Conservation (phyloP, 1,140 invertebrate genomes). For the Chrysopa pallens region DNA sequence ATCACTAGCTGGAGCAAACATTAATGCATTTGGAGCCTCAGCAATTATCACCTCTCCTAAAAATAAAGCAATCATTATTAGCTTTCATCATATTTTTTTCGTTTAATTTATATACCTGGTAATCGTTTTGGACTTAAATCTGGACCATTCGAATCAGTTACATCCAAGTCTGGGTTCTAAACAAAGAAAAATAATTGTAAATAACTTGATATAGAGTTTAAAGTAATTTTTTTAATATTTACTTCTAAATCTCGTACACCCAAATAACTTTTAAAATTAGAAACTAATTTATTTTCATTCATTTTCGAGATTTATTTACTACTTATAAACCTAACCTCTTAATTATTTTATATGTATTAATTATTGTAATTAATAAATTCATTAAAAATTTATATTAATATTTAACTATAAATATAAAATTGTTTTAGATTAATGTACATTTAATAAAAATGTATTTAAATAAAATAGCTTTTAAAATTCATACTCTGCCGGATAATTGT, state of each 20-base stretch:
- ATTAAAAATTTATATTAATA: no score
- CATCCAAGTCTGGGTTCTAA: neutral
- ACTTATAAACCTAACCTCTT: no score
- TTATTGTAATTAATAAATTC: no score
- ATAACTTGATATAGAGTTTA: conserved; percentile 6
- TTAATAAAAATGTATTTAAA: no score
- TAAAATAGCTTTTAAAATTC: no score
- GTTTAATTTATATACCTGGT: conserved; percentile 13
- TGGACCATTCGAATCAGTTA: neutral
- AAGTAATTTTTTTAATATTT: conserved; percentile 19
- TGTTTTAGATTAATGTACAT: no score
- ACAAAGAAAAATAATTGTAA: conserved; percentile 1
- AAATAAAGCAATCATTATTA: conserved; percentile 22
- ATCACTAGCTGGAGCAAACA: conserved; percentile 63
- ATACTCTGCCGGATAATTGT: no score
- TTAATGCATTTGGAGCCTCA: conserved; percentile 59
- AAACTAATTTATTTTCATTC: conserved; percentile 25
- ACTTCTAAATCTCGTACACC: conserved; percentile 26
- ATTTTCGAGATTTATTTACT: conserved; percentile 7
- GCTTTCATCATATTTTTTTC: conserved; percentile 19
- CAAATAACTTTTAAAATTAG: conserved; percentile 34
- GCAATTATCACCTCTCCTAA: conserved; percentile 59
- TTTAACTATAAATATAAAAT: no score
- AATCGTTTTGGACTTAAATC: neutral
- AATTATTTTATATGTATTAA: no score